Conservation (phyloP, 2,113 vertebrate species). For the Phyllostomus hastatus region DNA sequence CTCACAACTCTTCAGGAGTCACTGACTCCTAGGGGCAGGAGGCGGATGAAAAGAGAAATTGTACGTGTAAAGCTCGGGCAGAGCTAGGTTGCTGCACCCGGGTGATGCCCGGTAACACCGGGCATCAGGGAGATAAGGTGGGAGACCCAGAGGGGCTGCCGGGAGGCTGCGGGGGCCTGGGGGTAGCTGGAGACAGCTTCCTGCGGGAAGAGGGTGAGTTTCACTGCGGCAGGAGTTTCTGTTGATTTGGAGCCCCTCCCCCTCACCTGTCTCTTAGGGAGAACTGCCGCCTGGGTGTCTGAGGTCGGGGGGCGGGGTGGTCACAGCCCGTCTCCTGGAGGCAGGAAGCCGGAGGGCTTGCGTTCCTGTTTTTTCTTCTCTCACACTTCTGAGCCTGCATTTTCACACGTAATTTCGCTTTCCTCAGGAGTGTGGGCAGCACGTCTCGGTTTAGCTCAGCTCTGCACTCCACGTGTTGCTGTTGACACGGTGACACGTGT, state of each 20-base stretch:
- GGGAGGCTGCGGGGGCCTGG: background rate
- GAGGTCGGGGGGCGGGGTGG: background rate
- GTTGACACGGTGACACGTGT: background rate
- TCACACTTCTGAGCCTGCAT: background rate
- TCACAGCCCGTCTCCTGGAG: background rate
- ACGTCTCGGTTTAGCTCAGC: background rate
- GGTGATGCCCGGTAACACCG: background rate
- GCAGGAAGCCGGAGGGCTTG: background rate
- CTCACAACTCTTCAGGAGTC: background rate
- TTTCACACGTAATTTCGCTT: background rate
- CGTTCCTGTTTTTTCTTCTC: background rate
- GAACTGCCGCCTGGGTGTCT: background rate
- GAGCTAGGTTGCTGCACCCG: fast-evolving
- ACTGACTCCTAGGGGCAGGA: background rate
- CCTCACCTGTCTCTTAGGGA: background rate
- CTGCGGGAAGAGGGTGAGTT: background rate
- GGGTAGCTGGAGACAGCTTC: background rate
- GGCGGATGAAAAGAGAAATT: background rate
- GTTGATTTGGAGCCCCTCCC: background rate
- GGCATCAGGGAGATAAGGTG: background rate
- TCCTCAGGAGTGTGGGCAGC: background rate
- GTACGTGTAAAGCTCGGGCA: no score
- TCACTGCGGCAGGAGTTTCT: background rate
- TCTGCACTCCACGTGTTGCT: background rate
- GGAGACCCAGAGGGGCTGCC: no score